Evolutionary conservation across 2,113 vertebrate species (phyloP).

Genomic region (Prunella fulvescens): DNA sequence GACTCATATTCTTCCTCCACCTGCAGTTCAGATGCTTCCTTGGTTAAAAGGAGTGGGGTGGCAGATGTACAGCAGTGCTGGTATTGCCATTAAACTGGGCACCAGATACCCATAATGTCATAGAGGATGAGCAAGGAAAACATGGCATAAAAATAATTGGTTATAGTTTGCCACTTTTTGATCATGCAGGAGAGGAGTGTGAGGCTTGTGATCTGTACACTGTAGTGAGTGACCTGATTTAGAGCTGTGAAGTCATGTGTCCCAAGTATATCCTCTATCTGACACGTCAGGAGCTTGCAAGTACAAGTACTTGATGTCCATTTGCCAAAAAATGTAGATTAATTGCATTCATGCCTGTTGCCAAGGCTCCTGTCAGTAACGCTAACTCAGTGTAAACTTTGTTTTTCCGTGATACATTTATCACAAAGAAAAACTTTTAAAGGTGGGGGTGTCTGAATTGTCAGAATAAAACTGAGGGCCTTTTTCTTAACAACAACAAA

Average conservation of each 20-base stretch:
- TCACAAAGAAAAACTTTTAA: background rate
- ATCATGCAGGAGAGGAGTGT: background rate
- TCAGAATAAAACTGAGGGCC: background rate
- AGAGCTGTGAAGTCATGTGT: constrained; percentile 51
- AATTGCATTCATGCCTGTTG: constrained; percentile 9
- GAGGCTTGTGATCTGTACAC: background rate
- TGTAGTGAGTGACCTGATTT: constrained; percentile 35
- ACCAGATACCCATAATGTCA: background rate
- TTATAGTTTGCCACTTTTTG: background rate
- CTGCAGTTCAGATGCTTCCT: background rate
- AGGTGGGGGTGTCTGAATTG: background rate
- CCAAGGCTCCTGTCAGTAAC: background rate
- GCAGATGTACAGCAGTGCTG: background rate
- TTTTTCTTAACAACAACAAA: background rate
- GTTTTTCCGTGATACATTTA: background rate
- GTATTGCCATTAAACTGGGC: background rate
- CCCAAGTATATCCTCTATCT: constrained; percentile 31
- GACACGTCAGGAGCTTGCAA: background rate
- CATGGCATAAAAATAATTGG: background rate
- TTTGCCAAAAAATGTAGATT: constrained; percentile 56
- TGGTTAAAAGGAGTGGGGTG: background rate
- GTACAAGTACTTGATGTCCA: constrained; percentile 22
- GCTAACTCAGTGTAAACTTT: background rate
- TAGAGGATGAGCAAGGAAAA: background rate
- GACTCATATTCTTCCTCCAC: background rate